A percentile compares a stretch with the other conserved stretches of the same genome.
Conservation (phyloP, 2,797 vertebrate species). For the Microcaecilia unicolor region DNA sequence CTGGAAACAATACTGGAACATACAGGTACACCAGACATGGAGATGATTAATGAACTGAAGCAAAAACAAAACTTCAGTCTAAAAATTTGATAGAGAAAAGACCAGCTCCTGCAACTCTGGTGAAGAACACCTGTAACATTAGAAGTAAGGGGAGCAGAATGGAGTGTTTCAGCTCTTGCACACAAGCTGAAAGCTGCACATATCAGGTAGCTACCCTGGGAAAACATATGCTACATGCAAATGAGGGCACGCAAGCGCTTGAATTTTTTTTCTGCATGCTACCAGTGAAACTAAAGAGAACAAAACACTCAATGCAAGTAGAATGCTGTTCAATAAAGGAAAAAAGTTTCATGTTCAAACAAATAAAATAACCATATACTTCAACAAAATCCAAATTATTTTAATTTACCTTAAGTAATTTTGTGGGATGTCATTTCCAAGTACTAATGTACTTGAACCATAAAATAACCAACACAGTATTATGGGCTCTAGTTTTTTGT, state of each 20-base stretch:
- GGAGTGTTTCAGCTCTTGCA: background rate
- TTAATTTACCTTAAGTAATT: too few relatives aligned
- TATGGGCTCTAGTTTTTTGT: too few relatives aligned
- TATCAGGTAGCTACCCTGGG: slow-evolving; percentile 18
- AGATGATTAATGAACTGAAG: background rate
- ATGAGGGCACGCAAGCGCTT: background rate
- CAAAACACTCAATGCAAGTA: background rate
- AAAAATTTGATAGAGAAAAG: background rate
- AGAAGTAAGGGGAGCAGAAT: background rate
- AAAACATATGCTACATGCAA: slow-evolving; percentile 3
- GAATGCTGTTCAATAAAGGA: background rate
- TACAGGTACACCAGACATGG: background rate
- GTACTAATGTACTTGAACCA: too few relatives aligned
- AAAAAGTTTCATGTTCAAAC: too few relatives aligned
- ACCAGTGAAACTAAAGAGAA: too few relatives aligned
- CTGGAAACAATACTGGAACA: background rate
- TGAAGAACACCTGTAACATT: slow-evolving; percentile 7
- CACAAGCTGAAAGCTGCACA: background rate
- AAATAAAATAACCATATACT: too few relatives aligned
- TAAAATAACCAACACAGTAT: too few relatives aligned
- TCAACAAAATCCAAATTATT: too few relatives aligned
- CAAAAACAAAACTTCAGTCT: background rate
- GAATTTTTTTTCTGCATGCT: too few relatives aligned
- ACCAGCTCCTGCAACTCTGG: background rate
- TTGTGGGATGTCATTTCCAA: too few relatives aligned